Evolutionary conservation across 1,140 invertebrate genomes (phyloP).

Genomic region (Drosophila tristis): DNA sequence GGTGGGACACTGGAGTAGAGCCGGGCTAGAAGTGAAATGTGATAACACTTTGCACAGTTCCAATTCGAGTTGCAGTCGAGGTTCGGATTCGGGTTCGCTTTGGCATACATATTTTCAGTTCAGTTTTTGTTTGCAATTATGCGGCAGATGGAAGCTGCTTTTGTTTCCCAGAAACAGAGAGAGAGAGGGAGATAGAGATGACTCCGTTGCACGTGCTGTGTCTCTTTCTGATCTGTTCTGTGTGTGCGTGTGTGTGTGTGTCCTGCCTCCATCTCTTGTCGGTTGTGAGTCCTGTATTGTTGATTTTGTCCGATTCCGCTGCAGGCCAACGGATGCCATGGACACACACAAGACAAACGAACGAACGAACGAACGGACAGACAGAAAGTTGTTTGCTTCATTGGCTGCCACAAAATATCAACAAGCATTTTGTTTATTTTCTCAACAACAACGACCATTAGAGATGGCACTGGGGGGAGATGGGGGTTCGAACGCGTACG

Average conservation of each 20-base stretch:
- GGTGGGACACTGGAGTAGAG: too few relatives aligned
- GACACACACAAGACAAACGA: constrained; percentile 43
- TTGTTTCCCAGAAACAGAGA: constrained; percentile 36
- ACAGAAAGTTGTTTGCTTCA: constrained; percentile 73
- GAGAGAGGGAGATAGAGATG: not conserved
- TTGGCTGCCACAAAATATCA: constrained; percentile 81
- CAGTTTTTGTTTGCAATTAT: constrained; percentile 70
- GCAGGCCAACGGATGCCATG: constrained; percentile 54
- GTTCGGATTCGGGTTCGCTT: constrained; percentile 7
- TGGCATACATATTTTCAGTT: constrained; percentile 64
- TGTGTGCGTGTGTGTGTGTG: not conserved
- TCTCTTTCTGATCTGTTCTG: not conserved
- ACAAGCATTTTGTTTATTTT: constrained; percentile 82
- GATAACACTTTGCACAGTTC: constrained; percentile 22
- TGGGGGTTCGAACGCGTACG: not conserved
- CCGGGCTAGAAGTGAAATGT: constrained; percentile 5
- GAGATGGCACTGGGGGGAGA: not conserved
- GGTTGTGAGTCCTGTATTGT: constrained; percentile 48
- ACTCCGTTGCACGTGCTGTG: not conserved
- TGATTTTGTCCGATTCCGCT: constrained; percentile 76
- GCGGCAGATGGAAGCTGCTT: constrained; percentile 56
- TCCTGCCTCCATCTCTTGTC: not conserved
- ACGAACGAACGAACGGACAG: constrained; percentile 1
- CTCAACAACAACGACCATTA: constrained; percentile 61
- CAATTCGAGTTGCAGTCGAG: constrained; percentile 8